Evolutionary conservation across 2,113 vertebrate species (phyloP), one percentile per base, ranked within the genome.

Genomic region (Pseudopipra pipra): DNA sequence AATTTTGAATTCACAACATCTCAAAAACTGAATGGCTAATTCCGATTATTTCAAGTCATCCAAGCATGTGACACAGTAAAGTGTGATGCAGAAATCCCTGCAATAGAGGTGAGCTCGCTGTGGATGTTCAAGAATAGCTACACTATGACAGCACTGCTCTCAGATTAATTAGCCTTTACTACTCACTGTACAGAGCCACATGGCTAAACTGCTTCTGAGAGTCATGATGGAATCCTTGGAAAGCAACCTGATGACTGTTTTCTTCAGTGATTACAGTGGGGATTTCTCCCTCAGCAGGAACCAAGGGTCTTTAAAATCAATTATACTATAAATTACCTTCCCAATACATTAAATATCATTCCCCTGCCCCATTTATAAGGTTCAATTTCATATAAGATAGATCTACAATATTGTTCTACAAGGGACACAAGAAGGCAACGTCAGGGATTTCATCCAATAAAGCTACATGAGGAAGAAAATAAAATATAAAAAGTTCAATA

Each of bases 261-360:
- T 83, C 79, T 80, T 92, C 68, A 86, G 75, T 90, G 92, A 93
- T 92, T 93, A 88, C 72, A 94, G 63, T 30, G 80, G 94, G 92
- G 96, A 94, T 70, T 96, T 93, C 63, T 92, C 62, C 61, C 70
- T 85, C 85, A 95, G 90, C 75, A 95, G 75, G 79, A 94, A 77
- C 17, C 30, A 73, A 91, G 92, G 28, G 44, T 72, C 83, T 90
- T 93, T 89, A 86, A 92, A 97, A 93, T 41, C 79, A 95, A 93
- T 86, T 95, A 92, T 41, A 95, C 25, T 81, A 58, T 71, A 89
- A 94, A 90, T 73, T 14, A 80, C 37, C 33, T 91, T 91, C 74
- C 70, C 89, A 85, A 85, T 92, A 95, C 71, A 89, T 89, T 89
- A 76, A 91, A 68, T 79, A 95, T 85, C 22, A 87, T 76, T 91